These are phyloP conservation scores for Rhingia campestris DNA, from an alignment of 2,888 invertebrate species.

Conservation along the genomic window DNA sequence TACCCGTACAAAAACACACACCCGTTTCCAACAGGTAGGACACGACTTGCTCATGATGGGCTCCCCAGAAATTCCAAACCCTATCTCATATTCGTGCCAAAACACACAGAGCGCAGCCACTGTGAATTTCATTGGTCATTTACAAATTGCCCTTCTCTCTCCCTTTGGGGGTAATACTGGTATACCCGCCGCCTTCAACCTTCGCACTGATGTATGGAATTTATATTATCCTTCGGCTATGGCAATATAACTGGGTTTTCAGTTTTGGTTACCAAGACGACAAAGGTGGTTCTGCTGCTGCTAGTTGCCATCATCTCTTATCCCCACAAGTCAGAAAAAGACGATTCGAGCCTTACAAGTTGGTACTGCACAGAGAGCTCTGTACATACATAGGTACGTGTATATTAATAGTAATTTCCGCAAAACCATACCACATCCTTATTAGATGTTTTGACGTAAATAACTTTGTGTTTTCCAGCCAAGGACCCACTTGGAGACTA, in stretches of 20 bases:
- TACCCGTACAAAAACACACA: conserved; percentile 5
- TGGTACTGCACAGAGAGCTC: neutral
- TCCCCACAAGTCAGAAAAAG: conserved; percentile 58
- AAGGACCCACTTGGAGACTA: conserved; percentile 26
- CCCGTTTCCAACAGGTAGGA: conserved; percentile 63
- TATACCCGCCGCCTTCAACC: neutral
- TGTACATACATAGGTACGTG: neutral
- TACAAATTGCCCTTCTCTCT: conserved; percentile 56
- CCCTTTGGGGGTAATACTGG: too few species aligned
- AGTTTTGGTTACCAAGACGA: conserved; percentile 64
- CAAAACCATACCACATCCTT: conserved; percentile 64
- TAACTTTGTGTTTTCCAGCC: conserved; percentile 56
- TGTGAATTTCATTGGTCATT: conserved; percentile 67
- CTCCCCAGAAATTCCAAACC: conserved; percentile 25
- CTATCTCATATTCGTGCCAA: neutral
- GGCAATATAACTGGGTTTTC: conserved; percentile 49
- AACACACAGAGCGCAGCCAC: conserved; percentile 37
- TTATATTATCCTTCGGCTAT: conserved; percentile 56
- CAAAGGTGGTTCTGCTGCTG: neutral
- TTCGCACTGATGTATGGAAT: conserved; percentile 38
- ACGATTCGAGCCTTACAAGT: conserved; percentile 33
- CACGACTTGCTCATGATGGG: conserved; percentile 4
- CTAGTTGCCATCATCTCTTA: conserved; percentile 68
- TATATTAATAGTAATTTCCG: conserved; percentile 57
- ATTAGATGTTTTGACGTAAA: conserved; percentile 72